These are phyloP conservation scores for Dasypolia templi DNA, from an alignment of 2,888 invertebrate genomes.

Conservation along the genomic window DNA sequence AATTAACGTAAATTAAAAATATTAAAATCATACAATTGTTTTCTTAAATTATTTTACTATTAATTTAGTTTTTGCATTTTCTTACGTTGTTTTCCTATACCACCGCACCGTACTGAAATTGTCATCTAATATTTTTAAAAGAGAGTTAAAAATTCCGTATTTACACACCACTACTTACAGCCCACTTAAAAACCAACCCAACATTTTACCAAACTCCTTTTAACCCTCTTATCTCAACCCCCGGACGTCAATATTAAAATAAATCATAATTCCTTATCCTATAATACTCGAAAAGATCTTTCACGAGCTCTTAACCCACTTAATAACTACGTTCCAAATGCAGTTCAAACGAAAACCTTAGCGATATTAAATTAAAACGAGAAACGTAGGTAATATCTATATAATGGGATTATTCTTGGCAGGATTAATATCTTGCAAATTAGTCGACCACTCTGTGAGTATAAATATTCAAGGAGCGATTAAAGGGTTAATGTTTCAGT, in stretches of 20 bases:
- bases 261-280: constrained; percentile 36
- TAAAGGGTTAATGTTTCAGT: constrained; percentile 54
- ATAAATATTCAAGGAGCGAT: constrained; percentile 65
- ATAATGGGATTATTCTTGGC: constrained; percentile 69
- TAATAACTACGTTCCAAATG: constrained; percentile 52
- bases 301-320: constrained; percentile 42
- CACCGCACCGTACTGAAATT: no score
- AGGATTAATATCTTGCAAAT: constrained; percentile 70
- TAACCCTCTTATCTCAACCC: constrained; percentile 28
- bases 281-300: constrained; percentile 48
- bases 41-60: no score
- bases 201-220: neutral
- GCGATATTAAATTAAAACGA: constrained; percentile 61
- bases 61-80: no score
- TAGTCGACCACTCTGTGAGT: constrained; percentile 58
- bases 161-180: neutral
- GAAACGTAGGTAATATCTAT: constrained; percentile 62
- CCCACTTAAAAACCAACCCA: constrained; percentile 7
- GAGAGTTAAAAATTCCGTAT: neutral
- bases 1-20: no score
- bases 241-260: constrained; percentile 49
- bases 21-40: no score
- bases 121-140: neutral
- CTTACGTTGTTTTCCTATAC: no score
- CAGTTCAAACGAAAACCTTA: constrained; percentile 46